Percentiles rank a stretch among this genome's conserved stretches.
phyloP scores from a whole-genome alignment of 2,888 invertebrate genomes.

The Tipula lateralis region DNA sequence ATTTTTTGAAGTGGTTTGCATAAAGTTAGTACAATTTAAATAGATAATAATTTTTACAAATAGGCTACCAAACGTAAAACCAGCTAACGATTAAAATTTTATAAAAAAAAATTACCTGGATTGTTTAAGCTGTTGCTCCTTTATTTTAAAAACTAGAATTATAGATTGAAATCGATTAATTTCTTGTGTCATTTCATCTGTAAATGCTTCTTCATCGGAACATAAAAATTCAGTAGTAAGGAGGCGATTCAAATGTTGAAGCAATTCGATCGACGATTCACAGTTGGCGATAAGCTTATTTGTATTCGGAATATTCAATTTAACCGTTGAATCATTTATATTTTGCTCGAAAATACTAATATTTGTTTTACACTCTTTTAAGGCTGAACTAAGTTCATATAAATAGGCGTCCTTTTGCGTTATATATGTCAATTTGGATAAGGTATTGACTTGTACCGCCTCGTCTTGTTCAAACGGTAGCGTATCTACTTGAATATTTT shows the following conservation, averaged over 20 bases:
- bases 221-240: conserved; percentile 70
- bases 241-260: conserved; percentile 71
- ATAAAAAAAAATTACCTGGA: conserved; percentile 56
- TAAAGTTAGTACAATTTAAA: too few species aligned
- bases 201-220: conserved; percentile 60
- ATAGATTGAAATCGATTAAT: conserved; percentile 64
- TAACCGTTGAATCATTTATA: conserved; percentile 55
- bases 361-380: conserved; percentile 64
- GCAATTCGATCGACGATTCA: conserved; percentile 73
- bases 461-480: conserved; percentile 70
- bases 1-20: too few species aligned
- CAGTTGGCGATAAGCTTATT: conserved; percentile 72
- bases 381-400: conserved; percentile 67
- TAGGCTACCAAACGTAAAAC: too few species aligned
- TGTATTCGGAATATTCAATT: conserved; percentile 63
- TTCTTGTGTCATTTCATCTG: conserved; percentile 60
- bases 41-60: too few species aligned
- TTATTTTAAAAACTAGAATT: conserved; percentile 64
- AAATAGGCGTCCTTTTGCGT: conserved; percentile 79
- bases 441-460: conserved; percentile 76
- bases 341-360: conserved; percentile 63
- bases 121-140: conserved; percentile 72
- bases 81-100: conserved; percentile 31
- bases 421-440: conserved; percentile 59
- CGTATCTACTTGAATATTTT: conserved; percentile 67